Conservation (phyloP, 2,113 vertebrate genomes). For the Zosterops pallidus region DNA sequence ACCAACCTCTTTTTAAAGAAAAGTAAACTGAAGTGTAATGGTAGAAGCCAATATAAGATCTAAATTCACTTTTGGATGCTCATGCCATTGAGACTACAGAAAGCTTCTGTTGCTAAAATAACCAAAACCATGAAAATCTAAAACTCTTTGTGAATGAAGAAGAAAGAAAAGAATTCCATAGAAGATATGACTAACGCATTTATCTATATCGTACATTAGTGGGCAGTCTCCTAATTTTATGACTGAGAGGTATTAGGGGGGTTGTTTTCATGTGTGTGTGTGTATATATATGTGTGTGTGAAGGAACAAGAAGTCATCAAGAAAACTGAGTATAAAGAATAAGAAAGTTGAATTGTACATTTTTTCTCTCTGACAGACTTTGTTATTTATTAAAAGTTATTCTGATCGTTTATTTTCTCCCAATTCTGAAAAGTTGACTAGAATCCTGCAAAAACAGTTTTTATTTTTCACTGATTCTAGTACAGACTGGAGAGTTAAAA, state of each 20-base stretch:
- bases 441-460: not conserved
- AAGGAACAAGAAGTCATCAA: not conserved
- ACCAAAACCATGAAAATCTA: not conserved
- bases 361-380: not conserved
- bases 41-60: not conserved
- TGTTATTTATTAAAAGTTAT: not conserved
- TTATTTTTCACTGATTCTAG: not conserved
- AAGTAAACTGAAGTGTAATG: accelerated
- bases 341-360: not conserved
- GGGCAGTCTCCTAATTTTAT: not conserved
- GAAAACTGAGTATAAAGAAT: not conserved
- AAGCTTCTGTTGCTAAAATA: not conserved
- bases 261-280: not conserved
- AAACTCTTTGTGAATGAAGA: not conserved
- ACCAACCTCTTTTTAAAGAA: not conserved
- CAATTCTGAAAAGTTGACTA: not conserved
- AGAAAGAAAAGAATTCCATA: not conserved
- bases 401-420: not conserved
- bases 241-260: not conserved
- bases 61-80: not conserved
- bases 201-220: not conserved
- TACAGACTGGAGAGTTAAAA: not conserved
- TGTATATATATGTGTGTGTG: accelerated
- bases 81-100: not conserved
- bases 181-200: not conserved